Evolutionary conservation across 2,888 invertebrate species (phyloP), one percentile per base, ranked within the genome.

Genomic region (Lithodes maja): DNA sequence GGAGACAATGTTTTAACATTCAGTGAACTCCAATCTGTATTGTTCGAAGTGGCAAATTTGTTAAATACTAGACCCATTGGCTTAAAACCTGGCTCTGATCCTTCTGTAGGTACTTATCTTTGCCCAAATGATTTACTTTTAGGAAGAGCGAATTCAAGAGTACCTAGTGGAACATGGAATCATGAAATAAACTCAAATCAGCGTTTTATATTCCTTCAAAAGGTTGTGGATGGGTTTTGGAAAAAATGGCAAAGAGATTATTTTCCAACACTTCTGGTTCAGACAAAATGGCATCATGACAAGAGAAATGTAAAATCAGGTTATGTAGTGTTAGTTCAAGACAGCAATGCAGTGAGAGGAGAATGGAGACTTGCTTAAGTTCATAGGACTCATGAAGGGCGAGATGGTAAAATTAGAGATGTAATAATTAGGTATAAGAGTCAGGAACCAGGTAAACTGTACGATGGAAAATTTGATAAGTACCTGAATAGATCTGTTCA

Each of bases 1-100:
- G 82, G 80, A 17, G 71, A n/a, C 9, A 71, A 1, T 74, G 17
- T 49, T 3, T 49, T 81, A 3, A 81, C 86, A 9, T 81, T 81
- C 12, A 50, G 86, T 12, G 71, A 80, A 54, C 55, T 80, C 1
- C 52, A 86, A 54, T 81, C 53, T 61, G 61, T 61, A 53, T 33
- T 80, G 17, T 81, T 54, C 33, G 75, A 82, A 81, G 49, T 75
- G 71, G 82, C 77, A 50, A 87, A 83, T 17, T 53, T 83, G 3
- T n/a, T 83, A 68, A 83, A 83, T 87, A 78, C 82, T n/a, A 77
- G 83, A 17, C 87, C 83, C 1, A 87, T 87, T 69, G 83, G 78
- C 5, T 33, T 78, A n/a, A 83, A 83, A 78, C 83, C 78, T 68
- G 83, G 82, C 3, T 49, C 50, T 49, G 83, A 75, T 83, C 1